Conservation (phyloP, 53 echinoderm and acorn worm species). For the Zoroaster sp. region DNA sequence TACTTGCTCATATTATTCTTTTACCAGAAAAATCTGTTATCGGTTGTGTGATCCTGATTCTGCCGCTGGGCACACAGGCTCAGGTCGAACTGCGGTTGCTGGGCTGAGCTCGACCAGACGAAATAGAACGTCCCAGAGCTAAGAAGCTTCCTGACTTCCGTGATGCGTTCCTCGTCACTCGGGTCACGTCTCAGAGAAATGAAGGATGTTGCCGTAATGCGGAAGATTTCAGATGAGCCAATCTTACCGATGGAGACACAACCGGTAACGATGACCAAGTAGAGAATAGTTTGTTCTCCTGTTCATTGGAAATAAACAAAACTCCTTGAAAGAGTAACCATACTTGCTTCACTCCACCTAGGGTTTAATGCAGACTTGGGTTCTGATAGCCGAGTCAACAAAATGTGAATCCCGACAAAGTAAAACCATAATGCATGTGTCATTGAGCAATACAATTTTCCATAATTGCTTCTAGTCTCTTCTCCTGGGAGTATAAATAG, state of each 20-base stretch:
- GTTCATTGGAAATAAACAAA: not conserved
- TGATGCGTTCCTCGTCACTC: constrained; percentile 83
- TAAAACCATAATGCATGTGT: too few species aligned
- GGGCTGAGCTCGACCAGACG: constrained; percentile 69
- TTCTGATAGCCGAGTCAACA: too few species aligned
- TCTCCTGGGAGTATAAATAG: too few species aligned
- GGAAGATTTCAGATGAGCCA: constrained; percentile 81
- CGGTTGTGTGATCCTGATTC: constrained; percentile 85
- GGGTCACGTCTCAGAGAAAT: constrained; percentile 80
- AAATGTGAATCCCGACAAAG: too few species aligned
- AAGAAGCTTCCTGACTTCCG: constrained; percentile 90
- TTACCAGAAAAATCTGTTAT: constrained; percentile 97
- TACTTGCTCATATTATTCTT: too few species aligned
- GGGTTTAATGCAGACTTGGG: too few species aligned
- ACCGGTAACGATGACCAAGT: constrained; percentile 85
- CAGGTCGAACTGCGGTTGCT: constrained; percentile 70
- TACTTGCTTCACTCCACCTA: too few species aligned
- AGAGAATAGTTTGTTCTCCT: constrained; percentile 82
- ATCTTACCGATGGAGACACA: constrained; percentile 91
- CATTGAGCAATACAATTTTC: too few species aligned
- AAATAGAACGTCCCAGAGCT: constrained; percentile 98
- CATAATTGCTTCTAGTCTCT: not conserved
- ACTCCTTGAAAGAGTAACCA: too few species aligned
- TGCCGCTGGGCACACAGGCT: constrained; percentile 93
- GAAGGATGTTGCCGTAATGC: constrained; percentile 87